Evolutionary conservation across 2,797 vertebrate genomes (phyloP), one percentile per base, ranked within the genome.

Genomic region (Nannoperca australis): DNA sequence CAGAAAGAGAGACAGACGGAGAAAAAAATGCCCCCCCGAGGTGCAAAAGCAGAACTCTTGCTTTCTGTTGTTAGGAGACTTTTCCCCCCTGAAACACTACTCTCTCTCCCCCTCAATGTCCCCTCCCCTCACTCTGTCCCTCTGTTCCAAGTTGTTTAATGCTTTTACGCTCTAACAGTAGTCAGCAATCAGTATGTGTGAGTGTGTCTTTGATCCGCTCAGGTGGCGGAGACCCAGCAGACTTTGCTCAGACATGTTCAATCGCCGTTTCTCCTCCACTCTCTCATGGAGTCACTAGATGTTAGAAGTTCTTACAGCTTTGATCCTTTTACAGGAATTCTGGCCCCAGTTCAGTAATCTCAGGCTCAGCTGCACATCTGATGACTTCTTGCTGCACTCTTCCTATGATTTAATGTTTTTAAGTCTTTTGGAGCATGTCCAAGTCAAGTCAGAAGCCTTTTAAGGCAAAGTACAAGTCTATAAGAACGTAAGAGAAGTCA

Each of bases 221-320:
- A 83, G 85, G 86, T 86, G 90, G 89, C 45, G 2, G 34, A 83
- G 70, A 79, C 76, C 83, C 64, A 78, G 81, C 67, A 87, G 85
- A 83, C 72, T 83, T 82, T 89, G 91, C 83, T 88, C 79, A 91
- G 88, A 88, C 92, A 85, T 76, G 90, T 88, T 74, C 72, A 50
- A 68, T 76, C 74, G 44, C 74, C 12, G 13, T 69, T 53, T 78
- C 71, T 79, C 56, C 73, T 72, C 58, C 73, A 32, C 47, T 71
- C 64, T 62, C 70, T 66, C 56, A 10, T 76, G 20, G n/a, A 82
- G 73, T 70, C 32, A 15, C 82, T 68, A 73, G 56, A 62, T 64
- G 73, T 84, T 59, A 54, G 61, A 87, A 55, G 70, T 85, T 65
- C 74, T 85, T 40, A 68, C 14, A 75, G 73, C 87, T 90, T 90